These are phyloP conservation scores for Spodoptera littoralis DNA, from an alignment of 2,888 invertebrate genomes.

Conservation along the genomic window DNA sequence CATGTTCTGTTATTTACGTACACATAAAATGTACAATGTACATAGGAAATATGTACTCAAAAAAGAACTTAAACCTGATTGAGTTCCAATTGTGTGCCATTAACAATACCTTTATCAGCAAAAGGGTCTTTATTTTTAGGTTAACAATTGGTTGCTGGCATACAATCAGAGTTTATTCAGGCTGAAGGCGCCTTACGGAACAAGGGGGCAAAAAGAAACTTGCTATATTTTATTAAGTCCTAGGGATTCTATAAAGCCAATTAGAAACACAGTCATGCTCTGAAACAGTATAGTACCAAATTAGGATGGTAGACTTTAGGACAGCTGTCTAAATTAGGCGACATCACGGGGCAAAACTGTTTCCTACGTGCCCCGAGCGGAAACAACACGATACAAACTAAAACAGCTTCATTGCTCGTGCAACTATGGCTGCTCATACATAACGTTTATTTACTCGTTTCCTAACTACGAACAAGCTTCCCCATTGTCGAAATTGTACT, in stretches of 20 bases:
- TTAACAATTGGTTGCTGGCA: constrained; percentile 27
- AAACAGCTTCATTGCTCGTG: constrained; percentile 42
- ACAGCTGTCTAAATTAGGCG: constrained; percentile 51
- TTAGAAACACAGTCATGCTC: constrained; percentile 44
- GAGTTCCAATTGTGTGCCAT: constrained; percentile 34
- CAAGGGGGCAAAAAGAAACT: constrained; percentile 30
- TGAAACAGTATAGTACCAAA: constrained; percentile 29
- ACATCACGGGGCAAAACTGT: constrained; percentile 33
- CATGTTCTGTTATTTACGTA: too few species aligned
- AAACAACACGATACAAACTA: constrained; percentile 33
- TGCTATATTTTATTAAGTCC: constrained; percentile 33
- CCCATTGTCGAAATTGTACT: background rate
- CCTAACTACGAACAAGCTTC: constrained; percentile 8
- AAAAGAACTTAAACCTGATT: constrained; percentile 33
- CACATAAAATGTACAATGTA: too few species aligned
- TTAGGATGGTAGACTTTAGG: constrained; percentile 45
- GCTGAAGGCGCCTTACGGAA: constrained; percentile 15
- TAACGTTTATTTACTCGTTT: constrained; percentile 13
- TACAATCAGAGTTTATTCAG: constrained; percentile 46
- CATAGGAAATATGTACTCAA: constrained; percentile 4
- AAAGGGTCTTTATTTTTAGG: constrained; percentile 34
- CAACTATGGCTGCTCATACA: constrained; percentile 20
- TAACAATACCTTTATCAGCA: constrained; percentile 29
- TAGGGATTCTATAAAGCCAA: constrained; percentile 36
- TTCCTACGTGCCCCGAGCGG: constrained; percentile 37